phyloP scores from a whole-genome alignment of 2,113 vertebrate genomes.

The Syrrhaptes paradoxus region DNA sequence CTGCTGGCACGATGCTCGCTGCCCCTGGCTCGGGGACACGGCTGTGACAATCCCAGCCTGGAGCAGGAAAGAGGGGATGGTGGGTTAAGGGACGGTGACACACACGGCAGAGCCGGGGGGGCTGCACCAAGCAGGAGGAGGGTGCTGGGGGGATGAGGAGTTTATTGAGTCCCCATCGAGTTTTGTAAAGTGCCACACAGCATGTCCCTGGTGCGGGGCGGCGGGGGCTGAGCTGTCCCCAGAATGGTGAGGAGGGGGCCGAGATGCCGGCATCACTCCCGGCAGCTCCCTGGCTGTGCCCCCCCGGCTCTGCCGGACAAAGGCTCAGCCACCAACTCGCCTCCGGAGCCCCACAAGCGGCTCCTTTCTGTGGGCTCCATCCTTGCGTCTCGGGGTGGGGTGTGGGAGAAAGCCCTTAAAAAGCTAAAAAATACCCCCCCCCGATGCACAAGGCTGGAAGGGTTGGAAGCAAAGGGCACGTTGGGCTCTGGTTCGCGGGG shows the following conservation, averaged over 20 bases:
- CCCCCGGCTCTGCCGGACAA: background rate
- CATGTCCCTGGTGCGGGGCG: rapidly evolving
- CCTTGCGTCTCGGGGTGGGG: background rate
- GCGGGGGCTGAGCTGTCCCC: background rate
- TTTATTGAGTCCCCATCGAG: background rate
- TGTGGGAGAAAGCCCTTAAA: background rate
- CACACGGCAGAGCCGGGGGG: background rate
- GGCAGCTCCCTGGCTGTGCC: background rate
- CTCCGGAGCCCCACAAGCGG: background rate
- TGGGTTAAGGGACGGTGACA: background rate
- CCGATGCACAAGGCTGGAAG: background rate
- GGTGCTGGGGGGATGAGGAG: background rate
- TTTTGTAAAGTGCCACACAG: background rate
- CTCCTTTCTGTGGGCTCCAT: background rate
- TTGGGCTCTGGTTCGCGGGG: background rate
- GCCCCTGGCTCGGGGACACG: background rate
- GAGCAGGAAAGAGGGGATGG: background rate
- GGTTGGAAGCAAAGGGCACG: background rate
- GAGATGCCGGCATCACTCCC: background rate
- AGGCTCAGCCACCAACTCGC: background rate
- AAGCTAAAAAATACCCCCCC: background rate
- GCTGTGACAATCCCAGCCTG: conserved; percentile 10
- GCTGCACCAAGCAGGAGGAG: background rate
- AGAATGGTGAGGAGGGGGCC: background rate
- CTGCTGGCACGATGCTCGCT: background rate